Conservation (phyloP, 2,888 invertebrate species). For the Lysandra coridon region DNA sequence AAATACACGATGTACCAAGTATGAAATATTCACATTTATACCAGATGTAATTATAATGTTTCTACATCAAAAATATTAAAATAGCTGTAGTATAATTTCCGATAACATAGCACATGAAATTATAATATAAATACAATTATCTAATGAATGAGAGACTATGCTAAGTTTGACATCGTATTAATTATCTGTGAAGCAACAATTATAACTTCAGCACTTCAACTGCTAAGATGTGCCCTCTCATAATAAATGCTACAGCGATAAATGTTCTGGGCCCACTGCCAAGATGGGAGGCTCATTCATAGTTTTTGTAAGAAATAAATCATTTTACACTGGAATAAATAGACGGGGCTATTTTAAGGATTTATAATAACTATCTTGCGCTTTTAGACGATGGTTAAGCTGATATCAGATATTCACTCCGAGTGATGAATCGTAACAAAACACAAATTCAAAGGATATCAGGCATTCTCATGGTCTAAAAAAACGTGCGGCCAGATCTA, state of each 20-base stretch:
- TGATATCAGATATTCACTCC: no score
- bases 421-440: no score
- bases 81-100: no score
- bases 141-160: neutral
- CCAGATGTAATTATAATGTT: no score
- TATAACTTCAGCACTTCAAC: neutral
- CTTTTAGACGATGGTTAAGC: neutral
- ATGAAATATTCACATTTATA: no score
- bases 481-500: no score
- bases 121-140: neutral
- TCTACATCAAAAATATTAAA: no score
- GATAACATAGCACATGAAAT: neutral
- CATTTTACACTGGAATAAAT: slow-evolving; percentile 13
- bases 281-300: slow-evolving; percentile 15
- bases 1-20: no score
- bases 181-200: slow-evolving; percentile 9
- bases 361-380: neutral
- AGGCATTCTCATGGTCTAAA: no score
- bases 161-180: neutral
- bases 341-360: slow-evolving; percentile 19
- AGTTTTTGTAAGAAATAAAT: slow-evolving; percentile 2
- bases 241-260: slow-evolving; percentile 9
- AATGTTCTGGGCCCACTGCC: slow-evolving; percentile 9
- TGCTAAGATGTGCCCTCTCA: slow-evolving; percentile 8
- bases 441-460: no score